Evolutionary conservation across 2,797 vertebrate genomes (phyloP).

Genomic region (Coendou prehensilis): DNA sequence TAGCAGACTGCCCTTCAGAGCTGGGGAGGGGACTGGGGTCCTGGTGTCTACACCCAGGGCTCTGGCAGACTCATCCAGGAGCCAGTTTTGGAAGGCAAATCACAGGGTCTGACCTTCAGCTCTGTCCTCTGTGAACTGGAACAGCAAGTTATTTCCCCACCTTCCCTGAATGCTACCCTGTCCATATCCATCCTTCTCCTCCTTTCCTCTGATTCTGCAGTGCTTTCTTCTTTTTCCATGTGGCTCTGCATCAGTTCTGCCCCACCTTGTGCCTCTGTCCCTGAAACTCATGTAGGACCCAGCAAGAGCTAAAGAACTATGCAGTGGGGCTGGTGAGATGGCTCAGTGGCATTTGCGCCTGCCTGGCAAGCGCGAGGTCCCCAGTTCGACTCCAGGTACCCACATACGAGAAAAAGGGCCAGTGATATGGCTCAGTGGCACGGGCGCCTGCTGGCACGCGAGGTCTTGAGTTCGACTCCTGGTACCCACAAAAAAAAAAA

Average conservation of each 20-base stretch:
- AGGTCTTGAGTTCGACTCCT: too few relatives aligned
- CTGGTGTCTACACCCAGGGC: not conserved
- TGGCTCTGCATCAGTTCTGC: not conserved
- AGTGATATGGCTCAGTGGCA: too few relatives aligned
- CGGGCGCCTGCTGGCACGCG: too few relatives aligned
- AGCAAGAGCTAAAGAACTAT: not conserved
- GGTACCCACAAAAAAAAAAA: too few relatives aligned
- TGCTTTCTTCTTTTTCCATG: not conserved
- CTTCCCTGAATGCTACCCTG: not conserved
- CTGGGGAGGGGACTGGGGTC: rapidly evolving
- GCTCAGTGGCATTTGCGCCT: too few relatives aligned
- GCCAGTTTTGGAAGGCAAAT: not conserved
- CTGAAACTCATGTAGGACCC: not conserved
- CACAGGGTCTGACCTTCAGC: not conserved
- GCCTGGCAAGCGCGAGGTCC: too few relatives aligned
- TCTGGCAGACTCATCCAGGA: not conserved
- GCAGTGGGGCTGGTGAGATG: too few relatives aligned
- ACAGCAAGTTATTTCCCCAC: not conserved
- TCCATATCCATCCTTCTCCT: too few relatives aligned
- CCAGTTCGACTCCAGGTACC: too few relatives aligned
- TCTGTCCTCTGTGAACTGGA: not conserved
- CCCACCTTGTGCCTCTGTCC: not conserved
- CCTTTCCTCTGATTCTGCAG: not conserved
- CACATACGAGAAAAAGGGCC: too few relatives aligned
- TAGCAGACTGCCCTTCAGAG: not conserved